Conservation (phyloP, 2,797 vertebrate species). For the Pseudomugil tenellus region DNA sequence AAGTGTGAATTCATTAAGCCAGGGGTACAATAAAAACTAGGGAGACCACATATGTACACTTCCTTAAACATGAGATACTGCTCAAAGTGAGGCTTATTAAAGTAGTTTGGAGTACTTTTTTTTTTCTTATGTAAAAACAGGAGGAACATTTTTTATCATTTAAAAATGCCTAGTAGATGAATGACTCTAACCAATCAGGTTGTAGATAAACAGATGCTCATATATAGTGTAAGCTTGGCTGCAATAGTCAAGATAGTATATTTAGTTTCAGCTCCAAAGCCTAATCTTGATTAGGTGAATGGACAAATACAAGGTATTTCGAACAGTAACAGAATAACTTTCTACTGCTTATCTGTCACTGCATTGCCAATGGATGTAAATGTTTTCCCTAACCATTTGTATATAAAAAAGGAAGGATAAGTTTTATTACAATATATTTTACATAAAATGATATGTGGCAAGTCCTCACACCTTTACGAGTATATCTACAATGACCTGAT, state of each 20-base stretch:
- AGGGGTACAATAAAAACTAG: slow-evolving; percentile 9
- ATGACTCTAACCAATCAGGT: not conserved
- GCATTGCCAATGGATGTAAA: too few species aligned
- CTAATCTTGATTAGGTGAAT: not conserved
- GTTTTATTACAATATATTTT: too few species aligned
- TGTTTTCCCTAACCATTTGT: too few species aligned
- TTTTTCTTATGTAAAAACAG: not conserved
- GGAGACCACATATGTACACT: not conserved
- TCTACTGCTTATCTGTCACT: not conserved
- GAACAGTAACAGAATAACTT: not conserved
- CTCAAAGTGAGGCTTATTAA: not conserved
- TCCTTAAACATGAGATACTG: not conserved
- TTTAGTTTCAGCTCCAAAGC: not conserved
- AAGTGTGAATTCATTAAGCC: slow-evolving; percentile 18
- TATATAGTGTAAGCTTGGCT: not conserved
- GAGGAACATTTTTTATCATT: not conserved
- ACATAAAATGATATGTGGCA: not conserved
- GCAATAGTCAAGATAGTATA: not conserved
- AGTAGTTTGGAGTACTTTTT: not conserved
- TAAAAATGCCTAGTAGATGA: not conserved
- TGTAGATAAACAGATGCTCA: not conserved
- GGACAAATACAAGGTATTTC: not conserved
- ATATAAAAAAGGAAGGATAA: too few species aligned
- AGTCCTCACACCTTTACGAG: too few species aligned
- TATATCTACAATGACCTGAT: too few species aligned